Evolutionary conservation across 2,888 invertebrate genomes (phyloP).

Genomic region (Cacoxenus indagator): DNA sequence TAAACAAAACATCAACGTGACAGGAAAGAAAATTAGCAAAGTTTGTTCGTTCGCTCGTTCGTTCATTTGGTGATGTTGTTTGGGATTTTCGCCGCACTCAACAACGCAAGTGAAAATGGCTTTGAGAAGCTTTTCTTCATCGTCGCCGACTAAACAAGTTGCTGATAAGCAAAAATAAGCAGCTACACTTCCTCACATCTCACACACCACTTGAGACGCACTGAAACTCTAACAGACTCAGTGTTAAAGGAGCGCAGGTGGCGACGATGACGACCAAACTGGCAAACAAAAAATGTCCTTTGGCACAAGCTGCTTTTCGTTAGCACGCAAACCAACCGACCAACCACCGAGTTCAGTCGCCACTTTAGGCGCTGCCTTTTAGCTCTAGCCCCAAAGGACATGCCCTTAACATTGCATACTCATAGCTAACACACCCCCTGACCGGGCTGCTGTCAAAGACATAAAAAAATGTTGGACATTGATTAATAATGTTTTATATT

Average conservation of each 20-base stretch:
- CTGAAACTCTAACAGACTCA: neutral
- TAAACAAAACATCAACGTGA: constrained; percentile 64
- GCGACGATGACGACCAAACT: neutral
- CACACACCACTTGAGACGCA: neutral
- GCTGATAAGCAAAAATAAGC: constrained; percentile 18
- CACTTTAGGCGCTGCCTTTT: neutral
- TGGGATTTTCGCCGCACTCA: constrained; percentile 8
- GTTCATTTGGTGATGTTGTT: constrained; percentile 27
- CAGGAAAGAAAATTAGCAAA: constrained; percentile 64
- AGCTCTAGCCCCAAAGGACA: constrained; percentile 43
- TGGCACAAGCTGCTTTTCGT: constrained; percentile 54
- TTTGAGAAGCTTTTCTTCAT: neutral
- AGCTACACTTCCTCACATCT: constrained; percentile 3
- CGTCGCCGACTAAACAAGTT: constrained; percentile 1
- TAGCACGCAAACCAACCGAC: constrained; percentile 14
- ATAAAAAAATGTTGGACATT: constrained; percentile 55
- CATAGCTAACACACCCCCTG: constrained; percentile 25
- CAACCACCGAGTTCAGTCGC: neutral
- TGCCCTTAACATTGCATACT: too few species aligned
- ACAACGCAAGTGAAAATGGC: constrained; percentile 11
- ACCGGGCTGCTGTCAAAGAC: constrained; percentile 49
- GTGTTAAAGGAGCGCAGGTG: neutral
- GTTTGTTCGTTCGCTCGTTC: constrained; percentile 37
- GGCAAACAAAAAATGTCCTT: constrained; percentile 3
- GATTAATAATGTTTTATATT: constrained; percentile 62